Evolutionary conservation across 2,113 vertebrate genomes (phyloP).

Genomic region (Aptenodytes patagonicus): DNA sequence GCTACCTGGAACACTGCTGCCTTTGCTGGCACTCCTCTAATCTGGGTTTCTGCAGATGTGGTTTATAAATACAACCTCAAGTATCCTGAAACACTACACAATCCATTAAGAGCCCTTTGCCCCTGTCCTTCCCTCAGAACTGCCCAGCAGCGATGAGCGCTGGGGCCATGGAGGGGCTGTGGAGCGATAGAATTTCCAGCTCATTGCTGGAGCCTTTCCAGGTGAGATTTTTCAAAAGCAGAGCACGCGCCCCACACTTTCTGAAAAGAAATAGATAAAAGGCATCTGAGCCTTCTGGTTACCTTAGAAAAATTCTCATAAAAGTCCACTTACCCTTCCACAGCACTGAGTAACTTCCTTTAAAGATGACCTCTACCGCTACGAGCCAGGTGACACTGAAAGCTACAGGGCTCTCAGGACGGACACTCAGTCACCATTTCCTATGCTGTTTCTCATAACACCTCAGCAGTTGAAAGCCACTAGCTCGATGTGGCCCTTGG

Average conservation of each 20-base stretch:
- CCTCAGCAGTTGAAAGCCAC: neutral
- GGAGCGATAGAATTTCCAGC: neutral
- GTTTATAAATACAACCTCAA: neutral
- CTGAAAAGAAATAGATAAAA: neutral
- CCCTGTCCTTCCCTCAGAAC: neutral
- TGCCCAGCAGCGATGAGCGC: rapidly evolving
- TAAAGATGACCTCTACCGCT: neutral
- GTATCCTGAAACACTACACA: neutral
- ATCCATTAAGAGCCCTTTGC: neutral
- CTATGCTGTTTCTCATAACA: neutral
- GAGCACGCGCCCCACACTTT: neutral
- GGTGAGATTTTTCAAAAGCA: neutral
- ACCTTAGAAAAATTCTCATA: neutral
- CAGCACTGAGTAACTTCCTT: neutral
- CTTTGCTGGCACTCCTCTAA: neutral
- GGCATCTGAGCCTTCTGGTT: neutral
- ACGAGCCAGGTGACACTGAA: neutral
- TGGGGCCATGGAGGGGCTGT: neutral
- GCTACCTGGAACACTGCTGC: neutral
- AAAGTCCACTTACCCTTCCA: neutral
- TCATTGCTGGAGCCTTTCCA: neutral
- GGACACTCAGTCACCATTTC: neutral
- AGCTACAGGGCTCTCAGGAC: neutral
- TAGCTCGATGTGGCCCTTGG: neutral
- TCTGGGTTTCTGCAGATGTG: neutral